phyloP scores from a whole-genome alignment of 2,797 vertebrate genomes.

The Calcarius lapponicus region DNA sequence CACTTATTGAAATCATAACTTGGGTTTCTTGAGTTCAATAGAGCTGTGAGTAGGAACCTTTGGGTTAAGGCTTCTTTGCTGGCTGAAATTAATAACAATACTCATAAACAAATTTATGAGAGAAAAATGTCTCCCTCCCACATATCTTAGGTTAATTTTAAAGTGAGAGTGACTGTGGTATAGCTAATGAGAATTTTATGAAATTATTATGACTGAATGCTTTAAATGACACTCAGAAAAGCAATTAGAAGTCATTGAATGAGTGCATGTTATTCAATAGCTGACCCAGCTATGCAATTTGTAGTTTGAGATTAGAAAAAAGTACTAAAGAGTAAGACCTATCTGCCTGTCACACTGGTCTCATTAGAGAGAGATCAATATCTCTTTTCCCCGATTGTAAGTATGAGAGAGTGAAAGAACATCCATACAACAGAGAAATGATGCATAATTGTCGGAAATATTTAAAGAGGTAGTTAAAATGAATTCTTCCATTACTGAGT shows the following conservation, averaged over 20 bases:
- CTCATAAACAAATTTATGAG: not conserved
- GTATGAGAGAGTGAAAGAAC: not conserved
- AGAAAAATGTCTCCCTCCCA: not conserved
- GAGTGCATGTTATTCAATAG: not conserved
- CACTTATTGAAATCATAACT: not conserved
- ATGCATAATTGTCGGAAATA: not conserved
- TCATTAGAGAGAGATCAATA: not conserved
- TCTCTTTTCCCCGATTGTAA: not conserved
- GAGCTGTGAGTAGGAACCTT: not conserved
- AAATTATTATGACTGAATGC: not conserved
- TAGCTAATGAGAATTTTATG: not conserved
- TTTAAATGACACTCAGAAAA: not conserved
- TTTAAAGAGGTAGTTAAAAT: not conserved
- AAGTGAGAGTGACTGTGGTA: not conserved
- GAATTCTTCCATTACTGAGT: not conserved
- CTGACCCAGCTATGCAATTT: not conserved
- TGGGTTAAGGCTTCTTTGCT: not conserved
- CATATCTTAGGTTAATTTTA: not conserved
- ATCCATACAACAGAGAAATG: not conserved
- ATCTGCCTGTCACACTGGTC: not conserved
- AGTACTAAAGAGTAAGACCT: not conserved
- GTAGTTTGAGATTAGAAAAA: not conserved
- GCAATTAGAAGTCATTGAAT: slow-evolving; percentile 10
- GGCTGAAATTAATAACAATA: not conserved
- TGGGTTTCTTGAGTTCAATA: not conserved